These are phyloP conservation scores for Lacerta agilis DNA, from an alignment of 2,797 vertebrate species.

Conservation along the genomic window DNA sequence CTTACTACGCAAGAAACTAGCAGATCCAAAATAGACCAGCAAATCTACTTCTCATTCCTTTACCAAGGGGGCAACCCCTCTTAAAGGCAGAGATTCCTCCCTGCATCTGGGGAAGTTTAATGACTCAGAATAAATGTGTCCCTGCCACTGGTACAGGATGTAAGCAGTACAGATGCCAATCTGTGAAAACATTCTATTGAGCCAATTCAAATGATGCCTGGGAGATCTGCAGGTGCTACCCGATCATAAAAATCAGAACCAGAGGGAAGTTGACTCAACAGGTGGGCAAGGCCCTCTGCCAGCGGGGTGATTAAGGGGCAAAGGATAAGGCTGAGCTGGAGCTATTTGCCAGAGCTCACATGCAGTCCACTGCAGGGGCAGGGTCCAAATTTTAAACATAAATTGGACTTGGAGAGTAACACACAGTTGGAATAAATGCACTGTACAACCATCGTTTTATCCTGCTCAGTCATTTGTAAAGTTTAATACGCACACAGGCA, in stretches of 20 bases:
- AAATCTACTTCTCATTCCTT: background rate
- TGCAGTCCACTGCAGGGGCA: background rate
- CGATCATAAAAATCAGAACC: background rate
- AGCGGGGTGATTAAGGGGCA: background rate
- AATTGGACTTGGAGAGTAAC: background rate
- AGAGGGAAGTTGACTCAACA: background rate
- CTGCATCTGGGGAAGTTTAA: background rate
- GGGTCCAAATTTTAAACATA: too few species aligned
- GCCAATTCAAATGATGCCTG: background rate
- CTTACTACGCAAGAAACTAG: background rate
- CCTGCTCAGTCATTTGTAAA: background rate
- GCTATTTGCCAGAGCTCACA: background rate
- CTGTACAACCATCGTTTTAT: background rate
- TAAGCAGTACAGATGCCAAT: background rate
- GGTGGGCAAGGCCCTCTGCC: background rate
- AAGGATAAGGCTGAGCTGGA: background rate
- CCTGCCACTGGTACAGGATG: background rate
- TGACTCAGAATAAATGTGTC: background rate
- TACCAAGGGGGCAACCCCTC: background rate
- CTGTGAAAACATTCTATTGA: constrained; percentile 20
- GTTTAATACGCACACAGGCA: background rate
- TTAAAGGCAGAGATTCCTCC: background rate
- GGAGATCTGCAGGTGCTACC: constrained; percentile 4
- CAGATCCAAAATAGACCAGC: background rate
- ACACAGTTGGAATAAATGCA: background rate